These are phyloP conservation scores for Alouatta palliata DNA, from an alignment of 2,113 vertebrate genomes.

Conservation along the genomic window DNA sequence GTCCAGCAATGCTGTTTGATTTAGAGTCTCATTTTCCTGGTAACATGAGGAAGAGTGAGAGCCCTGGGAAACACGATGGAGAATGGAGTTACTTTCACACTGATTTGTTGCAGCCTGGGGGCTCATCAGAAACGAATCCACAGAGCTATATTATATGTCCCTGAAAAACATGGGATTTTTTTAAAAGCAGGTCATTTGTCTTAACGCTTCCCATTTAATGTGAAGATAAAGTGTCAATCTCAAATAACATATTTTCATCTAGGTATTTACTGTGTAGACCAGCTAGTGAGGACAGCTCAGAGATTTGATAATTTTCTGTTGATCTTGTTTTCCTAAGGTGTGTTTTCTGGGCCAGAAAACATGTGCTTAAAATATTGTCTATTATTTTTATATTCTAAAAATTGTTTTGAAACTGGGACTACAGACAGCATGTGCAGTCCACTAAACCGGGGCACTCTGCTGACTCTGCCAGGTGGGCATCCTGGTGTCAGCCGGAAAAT, in stretches of 20 bases:
- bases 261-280: not conserved
- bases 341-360: not conserved
- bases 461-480: rapidly evolving
- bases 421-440: not conserved
- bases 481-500: not conserved
- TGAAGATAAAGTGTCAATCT: not conserved
- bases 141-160: not conserved
- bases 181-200: not conserved
- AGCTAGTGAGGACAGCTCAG: not conserved
- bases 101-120: not conserved
- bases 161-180: not conserved
- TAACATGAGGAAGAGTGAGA: not conserved
- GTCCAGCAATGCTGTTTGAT: not conserved
- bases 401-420: not conserved
- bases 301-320: not conserved
- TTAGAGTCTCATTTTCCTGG: not conserved
- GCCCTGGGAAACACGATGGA: not conserved
- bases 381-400: not conserved
- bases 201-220: not conserved
- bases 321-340: not conserved
- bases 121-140: not conserved
- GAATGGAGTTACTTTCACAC: not conserved
- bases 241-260: not conserved
- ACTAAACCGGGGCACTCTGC: not conserved
- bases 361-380: not conserved